Conservation (phyloP, 2,797 vertebrate species). For the Naso thynnoides region DNA sequence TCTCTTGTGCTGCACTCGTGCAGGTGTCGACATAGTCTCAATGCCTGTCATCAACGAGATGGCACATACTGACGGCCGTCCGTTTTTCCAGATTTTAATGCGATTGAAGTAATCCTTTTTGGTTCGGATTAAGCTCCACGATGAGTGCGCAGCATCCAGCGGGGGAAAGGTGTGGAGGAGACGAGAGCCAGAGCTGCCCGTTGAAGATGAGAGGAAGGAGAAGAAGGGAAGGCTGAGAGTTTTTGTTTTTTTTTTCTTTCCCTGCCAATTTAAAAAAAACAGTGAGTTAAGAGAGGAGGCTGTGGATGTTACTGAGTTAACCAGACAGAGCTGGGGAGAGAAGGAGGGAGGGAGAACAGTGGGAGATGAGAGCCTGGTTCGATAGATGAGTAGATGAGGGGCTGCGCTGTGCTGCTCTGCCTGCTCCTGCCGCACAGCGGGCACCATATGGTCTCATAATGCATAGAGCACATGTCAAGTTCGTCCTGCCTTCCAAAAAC, state of each 20-base stretch:
- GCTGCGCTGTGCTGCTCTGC: slow-evolving; percentile 54
- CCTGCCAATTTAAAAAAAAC: slow-evolving; percentile 10
- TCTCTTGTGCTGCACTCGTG: slow-evolving; percentile 21
- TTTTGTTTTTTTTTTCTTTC: slow-evolving; percentile 25
- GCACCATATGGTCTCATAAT: slow-evolving; percentile 79
- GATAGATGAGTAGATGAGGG: slow-evolving; percentile 56
- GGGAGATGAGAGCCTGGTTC: slow-evolving; percentile 57
- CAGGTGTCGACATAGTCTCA: slow-evolving; percentile 26
- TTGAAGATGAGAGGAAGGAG: slow-evolving; percentile 50
- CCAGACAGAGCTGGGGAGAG: slow-evolving; percentile 61
- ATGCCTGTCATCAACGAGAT: slow-evolving; percentile 32
- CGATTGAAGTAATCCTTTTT: slow-evolving; percentile 65
- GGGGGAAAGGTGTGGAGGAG: slow-evolving; percentile 41
- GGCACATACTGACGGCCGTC: slow-evolving; percentile 33
- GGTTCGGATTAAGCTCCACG: slow-evolving; percentile 47
- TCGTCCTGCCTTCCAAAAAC: slow-evolving; percentile 54
- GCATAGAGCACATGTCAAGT: slow-evolving; percentile 66
- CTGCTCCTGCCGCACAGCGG: slow-evolving; percentile 60
- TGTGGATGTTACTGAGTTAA: slow-evolving; percentile 79
- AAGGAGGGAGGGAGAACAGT: slow-evolving; percentile 46
- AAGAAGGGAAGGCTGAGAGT: slow-evolving; percentile 29
- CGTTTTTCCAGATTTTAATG: slow-evolving; percentile 64
- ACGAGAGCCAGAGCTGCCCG: slow-evolving; percentile 29
- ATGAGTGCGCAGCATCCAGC: slow-evolving; percentile 39
- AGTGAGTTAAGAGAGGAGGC: slow-evolving; percentile 57